These are phyloP conservation scores for Spilosoma lubricipeda DNA, from an alignment of 2,888 invertebrate species.

Conservation along the genomic window DNA sequence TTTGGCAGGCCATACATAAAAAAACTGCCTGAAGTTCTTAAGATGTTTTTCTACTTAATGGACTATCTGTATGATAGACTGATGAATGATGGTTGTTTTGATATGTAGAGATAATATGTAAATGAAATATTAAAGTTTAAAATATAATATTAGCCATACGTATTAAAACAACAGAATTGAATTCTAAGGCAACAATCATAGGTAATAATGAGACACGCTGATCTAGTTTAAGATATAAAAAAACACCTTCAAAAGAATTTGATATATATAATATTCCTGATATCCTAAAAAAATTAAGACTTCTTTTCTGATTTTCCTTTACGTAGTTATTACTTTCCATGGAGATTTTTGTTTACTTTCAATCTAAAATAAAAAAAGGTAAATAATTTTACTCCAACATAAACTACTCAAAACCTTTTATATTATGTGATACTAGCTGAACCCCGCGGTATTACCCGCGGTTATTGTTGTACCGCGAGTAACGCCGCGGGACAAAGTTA, in stretches of 20 bases:
- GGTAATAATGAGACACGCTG: background rate
- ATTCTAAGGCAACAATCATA: background rate
- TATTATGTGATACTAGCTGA: too few species aligned
- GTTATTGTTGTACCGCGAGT: too few species aligned
- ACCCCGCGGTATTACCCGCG: too few species aligned
- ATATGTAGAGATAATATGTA: background rate
- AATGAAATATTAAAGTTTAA: background rate
- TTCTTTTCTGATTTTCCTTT: background rate
- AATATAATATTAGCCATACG: background rate
- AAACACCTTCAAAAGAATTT: background rate
- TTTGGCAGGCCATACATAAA: too few species aligned
- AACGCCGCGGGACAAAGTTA: too few species aligned
- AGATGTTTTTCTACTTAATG: slow-evolving; percentile 13
- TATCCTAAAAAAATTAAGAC: too few species aligned
- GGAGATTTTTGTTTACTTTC: background rate
- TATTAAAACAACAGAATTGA: background rate
- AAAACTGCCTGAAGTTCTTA: slow-evolving; percentile 4
- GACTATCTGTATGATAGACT: background rate
- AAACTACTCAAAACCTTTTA: background rate
- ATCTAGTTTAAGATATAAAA: background rate
- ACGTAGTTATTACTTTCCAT: background rate
- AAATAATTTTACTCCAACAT: background rate
- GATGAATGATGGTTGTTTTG: background rate
- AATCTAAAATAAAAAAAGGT: background rate
- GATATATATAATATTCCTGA: too few species aligned